phyloP scores from a whole-genome alignment of 2,797 vertebrate species.

The Crocodylus rhombifer region DNA sequence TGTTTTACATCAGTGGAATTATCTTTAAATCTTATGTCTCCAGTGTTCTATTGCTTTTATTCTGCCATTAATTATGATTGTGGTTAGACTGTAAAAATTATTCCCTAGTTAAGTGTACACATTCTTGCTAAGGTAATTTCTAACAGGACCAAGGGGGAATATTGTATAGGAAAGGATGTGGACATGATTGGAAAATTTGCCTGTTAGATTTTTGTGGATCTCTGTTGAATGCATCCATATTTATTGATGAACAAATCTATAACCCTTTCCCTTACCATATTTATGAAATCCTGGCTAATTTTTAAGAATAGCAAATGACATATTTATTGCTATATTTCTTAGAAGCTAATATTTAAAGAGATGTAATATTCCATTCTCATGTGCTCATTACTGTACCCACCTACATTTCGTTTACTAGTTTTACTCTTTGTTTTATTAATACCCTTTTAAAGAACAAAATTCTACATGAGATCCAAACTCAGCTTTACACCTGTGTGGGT shows the following conservation, averaged over 20 bases:
- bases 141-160: neutral
- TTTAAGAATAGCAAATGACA: neutral
- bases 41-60: neutral
- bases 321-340: neutral
- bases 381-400: neutral
- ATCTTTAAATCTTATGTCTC: neutral
- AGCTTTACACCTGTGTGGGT: slow-evolving; percentile 44
- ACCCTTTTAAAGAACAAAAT: neutral
- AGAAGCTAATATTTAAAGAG: neutral
- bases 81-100: neutral
- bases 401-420: slow-evolving; percentile 21
- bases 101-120: too few relatives aligned
- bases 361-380: neutral
- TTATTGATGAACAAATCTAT: neutral
- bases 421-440: slow-evolving; percentile 33
- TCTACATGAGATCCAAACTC: slow-evolving; percentile 4
- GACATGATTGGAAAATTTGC: neutral
- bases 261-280: neutral
- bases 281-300: neutral
- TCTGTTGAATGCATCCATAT: neutral
- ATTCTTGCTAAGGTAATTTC: neutral
- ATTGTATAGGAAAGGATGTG: neutral
- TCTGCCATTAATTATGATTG: neutral
- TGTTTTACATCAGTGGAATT: neutral
- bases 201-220: neutral